phyloP scores from a whole-genome alignment of 1,140 invertebrate species.

The Drosophila truncata region DNA sequence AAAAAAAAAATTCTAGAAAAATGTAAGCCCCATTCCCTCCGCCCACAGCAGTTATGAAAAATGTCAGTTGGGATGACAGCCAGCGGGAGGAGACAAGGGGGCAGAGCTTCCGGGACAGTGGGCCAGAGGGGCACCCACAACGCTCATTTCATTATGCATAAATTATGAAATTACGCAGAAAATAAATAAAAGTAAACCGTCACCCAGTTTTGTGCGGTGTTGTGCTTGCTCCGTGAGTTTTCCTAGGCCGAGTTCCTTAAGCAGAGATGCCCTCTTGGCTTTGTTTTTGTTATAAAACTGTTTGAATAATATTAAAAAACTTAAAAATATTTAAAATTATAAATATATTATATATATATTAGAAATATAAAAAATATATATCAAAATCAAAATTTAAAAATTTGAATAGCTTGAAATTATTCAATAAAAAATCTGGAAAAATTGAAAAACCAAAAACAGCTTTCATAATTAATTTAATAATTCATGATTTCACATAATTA shows the following conservation, averaged over 20 bases:
- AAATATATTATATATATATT: background rate
- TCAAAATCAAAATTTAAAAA: too few relatives aligned
- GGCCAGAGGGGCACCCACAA: constrained; percentile 32
- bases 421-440: too few relatives aligned
- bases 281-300: background rate
- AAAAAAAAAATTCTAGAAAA: constrained; percentile 37
- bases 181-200: constrained; percentile 57
- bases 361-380: background rate
- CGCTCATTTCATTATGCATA: constrained; percentile 69
- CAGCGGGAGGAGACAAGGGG: constrained; percentile 2
- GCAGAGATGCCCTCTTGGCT: background rate
- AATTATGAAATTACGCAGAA: constrained; percentile 69
- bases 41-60: constrained; percentile 36
- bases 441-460: too few relatives aligned
- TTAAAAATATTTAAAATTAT: background rate
- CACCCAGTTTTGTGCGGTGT: constrained; percentile 41
- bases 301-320: background rate
- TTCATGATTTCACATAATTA: too few relatives aligned
- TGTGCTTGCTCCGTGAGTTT: background rate
- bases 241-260: constrained; percentile 8
- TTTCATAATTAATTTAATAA: too few relatives aligned
- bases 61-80: constrained; percentile 68
- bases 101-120: constrained; percentile 9
- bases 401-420: too few relatives aligned
- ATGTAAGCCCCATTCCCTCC: constrained; percentile 23